Evolutionary conservation across 2,888 invertebrate genomes (phyloP).

Genomic region (Cheiracanthium punctorium): DNA sequence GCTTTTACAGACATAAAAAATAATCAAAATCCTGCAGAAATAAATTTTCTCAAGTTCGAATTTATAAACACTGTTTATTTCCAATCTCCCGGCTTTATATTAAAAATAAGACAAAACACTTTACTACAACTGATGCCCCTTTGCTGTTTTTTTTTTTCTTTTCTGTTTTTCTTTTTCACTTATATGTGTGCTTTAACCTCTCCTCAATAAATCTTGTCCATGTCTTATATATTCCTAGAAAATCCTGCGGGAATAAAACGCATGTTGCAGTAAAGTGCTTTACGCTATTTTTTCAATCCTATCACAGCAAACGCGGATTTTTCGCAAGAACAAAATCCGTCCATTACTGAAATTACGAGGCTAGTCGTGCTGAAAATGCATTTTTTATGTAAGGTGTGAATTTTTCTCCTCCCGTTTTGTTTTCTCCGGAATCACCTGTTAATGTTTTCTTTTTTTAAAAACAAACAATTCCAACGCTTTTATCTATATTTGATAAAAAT

Average conservation of each 20-base stretch:
- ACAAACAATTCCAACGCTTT: too few relatives aligned
- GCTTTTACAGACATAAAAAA: too few relatives aligned
- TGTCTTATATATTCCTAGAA: conserved; percentile 36
- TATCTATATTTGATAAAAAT: too few relatives aligned
- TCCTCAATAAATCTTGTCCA: conserved; percentile 12
- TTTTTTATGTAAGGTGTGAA: neutral
- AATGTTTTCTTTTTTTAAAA: too few relatives aligned
- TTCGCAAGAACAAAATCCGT: conserved; percentile 27
- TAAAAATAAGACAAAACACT: neutral
- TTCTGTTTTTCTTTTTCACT: too few relatives aligned
- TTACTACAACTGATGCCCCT: neutral
- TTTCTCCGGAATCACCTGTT: neutral
- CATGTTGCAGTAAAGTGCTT: conserved; percentile 1
- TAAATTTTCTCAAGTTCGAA: too few relatives aligned
- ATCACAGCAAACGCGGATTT: neutral
- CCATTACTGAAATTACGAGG: conserved; percentile 59
- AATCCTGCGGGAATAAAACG: conserved; percentile 40
- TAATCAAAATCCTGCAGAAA: too few relatives aligned
- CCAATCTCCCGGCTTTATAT: neutral
- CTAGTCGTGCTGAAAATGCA: neutral
- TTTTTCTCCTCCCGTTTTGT: neutral
- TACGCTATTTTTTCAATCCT: conserved; percentile 24
- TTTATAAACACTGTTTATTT: too few relatives aligned
- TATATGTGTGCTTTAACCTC: neutral
- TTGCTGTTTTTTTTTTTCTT: too few relatives aligned